Evolutionary conservation across 1,140 invertebrate species (phyloP).

Genomic region (Drosophila nannoptera): DNA sequence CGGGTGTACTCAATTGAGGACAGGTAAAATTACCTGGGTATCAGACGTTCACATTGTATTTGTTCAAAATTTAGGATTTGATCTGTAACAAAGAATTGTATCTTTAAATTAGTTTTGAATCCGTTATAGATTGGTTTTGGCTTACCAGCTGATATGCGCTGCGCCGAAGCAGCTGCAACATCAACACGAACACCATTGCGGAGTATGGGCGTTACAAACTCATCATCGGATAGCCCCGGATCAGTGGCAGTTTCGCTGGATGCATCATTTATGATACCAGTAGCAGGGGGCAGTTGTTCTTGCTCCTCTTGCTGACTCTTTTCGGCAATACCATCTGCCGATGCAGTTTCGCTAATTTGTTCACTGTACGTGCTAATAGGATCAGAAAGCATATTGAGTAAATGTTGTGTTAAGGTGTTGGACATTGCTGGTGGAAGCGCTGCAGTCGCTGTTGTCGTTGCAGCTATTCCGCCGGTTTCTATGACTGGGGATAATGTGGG

Average conservation of each 20-base stretch:
- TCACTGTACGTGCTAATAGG: constrained; percentile 75
- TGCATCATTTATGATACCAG: background rate
- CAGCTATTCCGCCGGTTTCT: constrained; percentile 8
- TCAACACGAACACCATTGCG: constrained; percentile 71
- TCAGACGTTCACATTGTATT: constrained; percentile 67
- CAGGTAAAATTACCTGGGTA: constrained; percentile 74
- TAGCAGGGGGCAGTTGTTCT: background rate
- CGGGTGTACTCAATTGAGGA: background rate
- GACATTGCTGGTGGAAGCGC: constrained; percentile 57
- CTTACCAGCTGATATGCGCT: constrained; percentile 69
- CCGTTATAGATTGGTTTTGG: background rate
- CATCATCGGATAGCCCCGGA: constrained; percentile 62
- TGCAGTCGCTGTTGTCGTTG: constrained; percentile 6
- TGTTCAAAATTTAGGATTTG: constrained; percentile 71
- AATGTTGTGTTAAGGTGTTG: constrained; percentile 75
- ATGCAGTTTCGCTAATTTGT: constrained; percentile 61
- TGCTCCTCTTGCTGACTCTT: background rate
- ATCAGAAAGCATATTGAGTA: constrained; percentile 78
- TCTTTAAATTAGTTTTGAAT: constrained; percentile 1
- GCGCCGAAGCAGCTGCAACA: constrained; percentile 53
- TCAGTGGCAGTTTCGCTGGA: constrained; percentile 31
- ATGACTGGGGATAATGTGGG: background rate
- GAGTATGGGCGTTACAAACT: constrained; percentile 61
- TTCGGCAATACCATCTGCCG: background rate
- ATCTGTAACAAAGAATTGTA: constrained; percentile 53